Evolutionary conservation across 2,888 invertebrate species (phyloP).

Genomic region (Xestia sexstrigata): DNA sequence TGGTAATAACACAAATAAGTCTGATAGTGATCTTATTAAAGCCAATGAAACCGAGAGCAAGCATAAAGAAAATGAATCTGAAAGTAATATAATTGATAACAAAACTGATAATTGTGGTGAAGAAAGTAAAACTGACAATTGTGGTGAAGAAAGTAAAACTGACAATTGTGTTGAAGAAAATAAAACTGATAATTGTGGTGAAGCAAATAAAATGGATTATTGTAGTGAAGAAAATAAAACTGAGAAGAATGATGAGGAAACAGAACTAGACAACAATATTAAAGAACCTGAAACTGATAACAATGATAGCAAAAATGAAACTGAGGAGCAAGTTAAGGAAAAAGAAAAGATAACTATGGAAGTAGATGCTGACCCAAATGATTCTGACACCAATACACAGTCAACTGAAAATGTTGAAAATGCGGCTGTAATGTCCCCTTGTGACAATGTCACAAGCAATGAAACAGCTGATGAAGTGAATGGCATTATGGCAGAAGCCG

Average conservation of each 20-base stretch:
- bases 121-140: neutral
- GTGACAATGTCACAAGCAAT: constrained; percentile 18
- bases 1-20: neutral
- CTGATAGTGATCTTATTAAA: constrained; percentile 10
- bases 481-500: constrained; percentile 12
- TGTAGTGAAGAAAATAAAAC: constrained; percentile 33
- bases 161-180: neutral
- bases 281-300: constrained; percentile 16
- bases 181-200: neutral
- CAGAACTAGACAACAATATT: constrained; percentile 26
- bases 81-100: constrained; percentile 27
- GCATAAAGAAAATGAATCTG: constrained; percentile 14
- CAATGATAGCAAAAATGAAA: constrained; percentile 23
- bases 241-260: constrained; percentile 28
- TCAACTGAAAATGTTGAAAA: constrained; percentile 10
- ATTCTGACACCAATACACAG: constrained; percentile 25
- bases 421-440: neutral
- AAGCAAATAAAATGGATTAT: constrained; percentile 31
- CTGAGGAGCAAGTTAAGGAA: constrained; percentile 23
- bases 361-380: constrained; percentile 26
- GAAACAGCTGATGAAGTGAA: constrained; percentile 42
- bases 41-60: constrained; percentile 32
- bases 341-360: constrained; percentile 33
- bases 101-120: neutral
- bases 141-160: neutral